Base-by-base conservation (phyloP, 2,797 vertebrate genomes). In the Sebastes umbrosus region DNA sequence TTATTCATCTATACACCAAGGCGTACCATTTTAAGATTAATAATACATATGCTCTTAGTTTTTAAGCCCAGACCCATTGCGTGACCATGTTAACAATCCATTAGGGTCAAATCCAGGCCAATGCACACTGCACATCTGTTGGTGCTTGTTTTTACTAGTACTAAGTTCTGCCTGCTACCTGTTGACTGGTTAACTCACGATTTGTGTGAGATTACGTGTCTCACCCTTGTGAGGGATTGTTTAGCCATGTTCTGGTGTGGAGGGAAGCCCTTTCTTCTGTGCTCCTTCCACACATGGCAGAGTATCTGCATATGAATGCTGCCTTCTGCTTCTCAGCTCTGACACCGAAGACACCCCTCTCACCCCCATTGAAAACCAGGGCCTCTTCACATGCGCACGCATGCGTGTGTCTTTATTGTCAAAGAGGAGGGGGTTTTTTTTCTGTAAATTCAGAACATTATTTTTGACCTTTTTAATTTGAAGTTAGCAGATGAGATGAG, bases 301-400 rank as follows among this genome's bases (percentile, higher is more conserved):
- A 70, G 46, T 72, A 95, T 95, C 93, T 95, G 68, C 93, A 95
- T 94, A 91, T 95, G 92, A 95, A 95, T 94, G 87, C 80, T 80
- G 79, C 88, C 90, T 93, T 94, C 90, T 94, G 93, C 91, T 91
- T 81, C 52, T 87, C 79, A 79, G 81, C 86, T 91, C 77, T 81
- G 73, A 87, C 69, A 67, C 69, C 46, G 77, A 84, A 78, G 58
- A 77, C 65, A 31, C 69, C 64, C 54, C 59, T 20, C 20, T 22
- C 24, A 20, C n/a, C 72, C 66, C 63, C 54, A 43, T 77, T 59
- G 62, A 85, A 84, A 69, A 69, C 73, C 24, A 27, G 52, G 77
- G 77, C 92, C 84, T 87, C 75, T 84, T 80, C 73, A 82, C 70
- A 69, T 84, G 80, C 65, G 67, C 58, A 76, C 43, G 43, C 39